Evolutionary conservation across 64 coral and sea anemone species (phyloP).

Genomic region (Montipora foliosa): DNA sequence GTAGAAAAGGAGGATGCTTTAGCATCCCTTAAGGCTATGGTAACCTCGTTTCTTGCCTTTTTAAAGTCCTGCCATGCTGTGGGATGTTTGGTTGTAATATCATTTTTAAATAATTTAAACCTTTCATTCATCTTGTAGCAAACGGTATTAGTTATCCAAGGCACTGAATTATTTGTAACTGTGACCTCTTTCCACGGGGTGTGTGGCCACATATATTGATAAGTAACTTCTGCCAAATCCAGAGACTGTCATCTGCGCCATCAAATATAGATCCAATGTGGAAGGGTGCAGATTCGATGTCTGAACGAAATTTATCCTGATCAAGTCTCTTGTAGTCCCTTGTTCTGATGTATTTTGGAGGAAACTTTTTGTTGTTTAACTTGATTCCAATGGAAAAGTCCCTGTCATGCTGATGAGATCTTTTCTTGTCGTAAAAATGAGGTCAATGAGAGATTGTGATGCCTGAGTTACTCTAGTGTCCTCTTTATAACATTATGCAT

Average conservation of each 20-base stretch:
- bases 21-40: neutral
- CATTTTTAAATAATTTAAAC: neutral
- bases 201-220: neutral
- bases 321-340: no score
- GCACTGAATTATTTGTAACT: neutral
- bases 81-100: neutral
- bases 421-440: no score
- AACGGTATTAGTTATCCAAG: neutral
- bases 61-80: neutral
- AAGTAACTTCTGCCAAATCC: neutral
- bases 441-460: no score
- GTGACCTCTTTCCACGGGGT: neutral
- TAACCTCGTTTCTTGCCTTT: neutral
- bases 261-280: neutral
- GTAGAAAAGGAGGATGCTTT: conserved; percentile 23
- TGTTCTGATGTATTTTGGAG: no score
- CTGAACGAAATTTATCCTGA: neutral
- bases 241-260: no score
- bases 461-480: no score
- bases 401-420: no score
- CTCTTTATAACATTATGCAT: no score
- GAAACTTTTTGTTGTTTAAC: no score
- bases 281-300: neutral
- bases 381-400: no score
- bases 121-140: neutral